Percentiles rank a stretch among this genome's conserved stretches.
Conservation (phyloP, 2,113 vertebrate genomes). For the Scopus umbretta region DNA sequence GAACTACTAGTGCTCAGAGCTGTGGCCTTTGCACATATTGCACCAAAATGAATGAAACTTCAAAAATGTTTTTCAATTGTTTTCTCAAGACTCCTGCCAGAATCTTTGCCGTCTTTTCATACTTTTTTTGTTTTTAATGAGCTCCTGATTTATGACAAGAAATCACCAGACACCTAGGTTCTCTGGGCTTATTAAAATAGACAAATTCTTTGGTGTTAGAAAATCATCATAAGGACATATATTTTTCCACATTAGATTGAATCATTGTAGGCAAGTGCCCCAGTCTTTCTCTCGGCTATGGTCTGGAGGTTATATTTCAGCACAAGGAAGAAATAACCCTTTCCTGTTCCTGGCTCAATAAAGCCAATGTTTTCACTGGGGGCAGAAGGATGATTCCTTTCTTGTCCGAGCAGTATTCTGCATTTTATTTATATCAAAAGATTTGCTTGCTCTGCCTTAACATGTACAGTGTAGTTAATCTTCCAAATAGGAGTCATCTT, state of each 20-base stretch:
- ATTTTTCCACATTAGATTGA: slow-evolving; percentile 49
- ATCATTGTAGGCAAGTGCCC: not conserved
- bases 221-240: not conserved
- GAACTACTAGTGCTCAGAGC: not conserved
- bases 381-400: not conserved
- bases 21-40: slow-evolving; percentile 10
- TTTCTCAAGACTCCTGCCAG: slow-evolving; percentile 42
- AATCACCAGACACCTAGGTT: slow-evolving; percentile 64
- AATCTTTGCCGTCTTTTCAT: slow-evolving; percentile 15
- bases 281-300: not conserved
- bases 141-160: slow-evolving; percentile 68
- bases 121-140: slow-evolving; percentile 65
- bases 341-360: slow-evolving; percentile 1
- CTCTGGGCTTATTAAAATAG: slow-evolving; percentile 69
- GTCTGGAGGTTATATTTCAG: slow-evolving; percentile 2
- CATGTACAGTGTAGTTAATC: not conserved
- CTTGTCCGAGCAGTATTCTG: not conserved
- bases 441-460: not conserved
- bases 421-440: not conserved
- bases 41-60: slow-evolving; percentile 26
- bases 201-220: slow-evolving; percentile 53
- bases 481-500: slow-evolving; percentile 30
- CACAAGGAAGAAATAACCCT: not conserved
- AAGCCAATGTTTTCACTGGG: not conserved
- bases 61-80: slow-evolving; percentile 34